Conservation (phyloP, 2,113 vertebrate genomes). For the Scolopax mira region DNA sequence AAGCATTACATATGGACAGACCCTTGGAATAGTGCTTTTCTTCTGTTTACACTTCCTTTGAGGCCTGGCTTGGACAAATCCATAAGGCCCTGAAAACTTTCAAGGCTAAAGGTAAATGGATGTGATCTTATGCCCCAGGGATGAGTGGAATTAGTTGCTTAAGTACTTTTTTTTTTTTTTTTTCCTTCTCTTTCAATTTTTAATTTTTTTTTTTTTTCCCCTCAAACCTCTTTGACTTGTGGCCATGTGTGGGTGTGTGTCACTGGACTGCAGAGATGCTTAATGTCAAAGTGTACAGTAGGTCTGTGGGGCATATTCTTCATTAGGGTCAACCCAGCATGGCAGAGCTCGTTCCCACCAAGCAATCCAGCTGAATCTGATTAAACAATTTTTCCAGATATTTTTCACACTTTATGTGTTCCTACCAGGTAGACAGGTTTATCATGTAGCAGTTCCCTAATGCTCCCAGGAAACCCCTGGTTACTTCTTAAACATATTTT, state of each 20-base stretch:
- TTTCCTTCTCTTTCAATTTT: not conserved
- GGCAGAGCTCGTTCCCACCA: not conserved
- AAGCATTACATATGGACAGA: not conserved
- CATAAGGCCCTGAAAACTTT: not conserved
- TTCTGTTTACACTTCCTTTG: not conserved
- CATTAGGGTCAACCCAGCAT: not conserved
- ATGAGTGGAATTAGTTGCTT: not conserved
- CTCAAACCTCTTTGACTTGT: not conserved
- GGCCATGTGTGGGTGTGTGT: not conserved
- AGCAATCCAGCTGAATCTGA: not conserved
- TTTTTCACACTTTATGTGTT: not conserved
- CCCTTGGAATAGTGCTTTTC: not conserved
- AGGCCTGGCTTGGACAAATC: not conserved
- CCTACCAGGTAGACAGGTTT: not conserved
- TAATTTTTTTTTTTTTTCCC: not conserved
- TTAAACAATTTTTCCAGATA: not conserved
- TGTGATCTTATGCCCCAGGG: not conserved
- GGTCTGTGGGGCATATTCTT: not conserved
- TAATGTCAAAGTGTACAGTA: not conserved
- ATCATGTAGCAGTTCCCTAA: not conserved
- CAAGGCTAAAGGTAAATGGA: not conserved
- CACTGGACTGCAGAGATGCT: not conserved
- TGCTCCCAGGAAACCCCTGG: not conserved
- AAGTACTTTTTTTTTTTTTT: not conserved
- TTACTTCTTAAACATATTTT: conserved; percentile 5